Conservation (phyloP, 1,140 invertebrate species). For the Elysia chlorotica region DNA sequence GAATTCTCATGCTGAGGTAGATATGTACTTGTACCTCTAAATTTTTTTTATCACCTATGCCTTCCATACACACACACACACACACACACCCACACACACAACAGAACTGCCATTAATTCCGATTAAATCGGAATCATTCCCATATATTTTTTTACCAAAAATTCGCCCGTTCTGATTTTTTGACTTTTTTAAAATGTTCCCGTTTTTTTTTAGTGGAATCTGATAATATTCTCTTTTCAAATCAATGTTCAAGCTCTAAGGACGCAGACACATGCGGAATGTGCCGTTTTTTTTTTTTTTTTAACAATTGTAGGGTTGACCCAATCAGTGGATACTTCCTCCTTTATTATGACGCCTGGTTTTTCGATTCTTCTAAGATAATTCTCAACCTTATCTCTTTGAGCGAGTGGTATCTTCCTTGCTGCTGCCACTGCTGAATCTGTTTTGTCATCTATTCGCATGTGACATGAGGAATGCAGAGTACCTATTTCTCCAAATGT, state of each 20-base stretch:
- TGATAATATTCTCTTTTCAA: conserved; percentile 27
- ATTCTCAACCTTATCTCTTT: conserved; percentile 21
- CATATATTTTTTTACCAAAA: too few species aligned
- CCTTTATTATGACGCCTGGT: conserved; percentile 31
- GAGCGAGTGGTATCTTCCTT: conserved; percentile 40
- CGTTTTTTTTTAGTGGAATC: conserved; percentile 23
- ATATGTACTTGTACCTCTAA: too few species aligned
- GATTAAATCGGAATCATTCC: too few species aligned
- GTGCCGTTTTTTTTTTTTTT: conserved; percentile 60
- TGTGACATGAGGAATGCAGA: conserved; percentile 26
- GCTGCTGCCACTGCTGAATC: conserved; percentile 36
- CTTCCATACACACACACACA: too few species aligned
- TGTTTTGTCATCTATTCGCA: conserved; percentile 35
- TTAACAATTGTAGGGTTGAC: conserved; percentile 61
- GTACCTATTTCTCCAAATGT: conserved; percentile 31
- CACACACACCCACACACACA: too few species aligned
- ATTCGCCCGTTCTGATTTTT: too few species aligned
- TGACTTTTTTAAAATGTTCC: too few species aligned
- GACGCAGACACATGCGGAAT: conserved; percentile 30
- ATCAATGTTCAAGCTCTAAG: conserved; percentile 25
- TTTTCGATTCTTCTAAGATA: conserved; percentile 32
- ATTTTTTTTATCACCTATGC: too few species aligned
- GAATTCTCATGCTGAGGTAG: too few species aligned
- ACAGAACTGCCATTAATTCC: too few species aligned
- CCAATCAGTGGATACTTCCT: conserved; percentile 61